Base-by-base conservation (phyloP, 2,113 vertebrate species). In the Nothoprocta perdicaria region DNA sequence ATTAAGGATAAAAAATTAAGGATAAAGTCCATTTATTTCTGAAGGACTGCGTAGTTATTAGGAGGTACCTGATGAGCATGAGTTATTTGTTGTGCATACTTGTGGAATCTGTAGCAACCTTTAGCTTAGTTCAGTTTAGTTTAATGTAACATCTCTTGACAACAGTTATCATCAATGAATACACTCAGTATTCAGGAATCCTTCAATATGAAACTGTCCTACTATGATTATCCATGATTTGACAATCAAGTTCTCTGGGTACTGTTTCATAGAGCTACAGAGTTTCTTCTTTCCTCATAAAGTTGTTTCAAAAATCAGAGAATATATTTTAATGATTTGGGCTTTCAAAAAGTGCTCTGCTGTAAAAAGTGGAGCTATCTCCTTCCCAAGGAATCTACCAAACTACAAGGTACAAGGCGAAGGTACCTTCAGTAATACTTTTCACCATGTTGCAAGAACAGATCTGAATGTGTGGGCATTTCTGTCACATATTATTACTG, bases 331-430 rank as follows among this genome's bases (percentile, higher is more conserved):
- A 93, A 80, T 71, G 73, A 68, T 68, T 74, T 84, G 46, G 33
- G 35, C 86, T 89, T 96, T 92, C 82, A 95, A 94, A 94, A 91
- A 91, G 86, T 68, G 21, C 52, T 77, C 62, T 87, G 24, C 80
- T 55, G 74, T 93, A 67, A 95, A 95, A 95, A 95, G 65, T 24
- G 1, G 45, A 86, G 24, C 74, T 92, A 80, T 86, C 82, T 67
- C 57, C 53, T 87, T 89, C 55, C 48, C 21, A 48, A 58, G 41
- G 55, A 84, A 31, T 93, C 83, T 83, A 94, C 41, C 2, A 19
- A 91, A 75, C 33, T 83, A 52, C 21, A 52, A 40, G 45, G 40
- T 90, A 40, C 19, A 86, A 69, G 33, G 60, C 66, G 26, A 75
- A 53, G 58, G 1, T 80, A 45, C 38, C 60, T 78, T 84, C 57